phyloP scores from a whole-genome alignment of 2,113 vertebrate genomes.

The Bostrychus sinensis region DNA sequence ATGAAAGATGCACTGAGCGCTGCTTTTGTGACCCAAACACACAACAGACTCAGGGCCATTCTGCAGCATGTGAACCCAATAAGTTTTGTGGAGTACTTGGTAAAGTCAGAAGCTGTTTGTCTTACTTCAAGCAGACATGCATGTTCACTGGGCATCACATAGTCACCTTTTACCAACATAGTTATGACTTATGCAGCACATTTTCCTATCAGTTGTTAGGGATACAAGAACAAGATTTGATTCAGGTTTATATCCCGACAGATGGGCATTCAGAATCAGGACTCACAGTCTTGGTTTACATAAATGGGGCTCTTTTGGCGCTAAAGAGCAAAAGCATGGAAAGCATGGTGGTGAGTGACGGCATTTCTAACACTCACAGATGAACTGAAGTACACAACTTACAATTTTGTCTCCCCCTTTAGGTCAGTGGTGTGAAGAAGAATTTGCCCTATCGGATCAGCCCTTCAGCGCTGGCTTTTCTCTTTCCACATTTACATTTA shows the following conservation, averaged over 20 bases:
- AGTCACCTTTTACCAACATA: too few species aligned
- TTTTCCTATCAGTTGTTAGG: slow-evolving; percentile 46
- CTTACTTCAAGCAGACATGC: slow-evolving; percentile 12
- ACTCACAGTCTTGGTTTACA: too few species aligned
- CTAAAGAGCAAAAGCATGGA: too few species aligned
- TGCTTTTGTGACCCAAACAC: slow-evolving; percentile 42
- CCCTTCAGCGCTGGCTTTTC: slow-evolving; percentile 30
- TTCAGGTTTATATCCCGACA: too few species aligned
- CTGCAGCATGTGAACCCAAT: neutral
- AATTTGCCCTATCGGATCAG: slow-evolving; percentile 38
- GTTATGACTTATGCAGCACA: too few species aligned
- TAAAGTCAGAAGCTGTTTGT: slow-evolving; percentile 19
- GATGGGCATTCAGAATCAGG: too few species aligned
- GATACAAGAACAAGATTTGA: neutral
- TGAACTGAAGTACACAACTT: too few species aligned
- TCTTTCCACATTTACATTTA: slow-evolving; percentile 22
- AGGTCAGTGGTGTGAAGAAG: slow-evolving; percentile 44
- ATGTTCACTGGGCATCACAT: slow-evolving; percentile 10
- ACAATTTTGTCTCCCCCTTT: slow-evolving; percentile 23
- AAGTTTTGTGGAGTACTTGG: neutral
- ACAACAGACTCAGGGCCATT: slow-evolving; percentile 23
- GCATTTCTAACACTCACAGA: too few species aligned
- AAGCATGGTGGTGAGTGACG: too few species aligned
- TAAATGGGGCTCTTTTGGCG: too few species aligned
- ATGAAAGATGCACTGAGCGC: slow-evolving; percentile 38